These are phyloP conservation scores for Cephonodes hylas DNA, from an alignment of 2,888 invertebrate species.

Conservation along the genomic window DNA sequence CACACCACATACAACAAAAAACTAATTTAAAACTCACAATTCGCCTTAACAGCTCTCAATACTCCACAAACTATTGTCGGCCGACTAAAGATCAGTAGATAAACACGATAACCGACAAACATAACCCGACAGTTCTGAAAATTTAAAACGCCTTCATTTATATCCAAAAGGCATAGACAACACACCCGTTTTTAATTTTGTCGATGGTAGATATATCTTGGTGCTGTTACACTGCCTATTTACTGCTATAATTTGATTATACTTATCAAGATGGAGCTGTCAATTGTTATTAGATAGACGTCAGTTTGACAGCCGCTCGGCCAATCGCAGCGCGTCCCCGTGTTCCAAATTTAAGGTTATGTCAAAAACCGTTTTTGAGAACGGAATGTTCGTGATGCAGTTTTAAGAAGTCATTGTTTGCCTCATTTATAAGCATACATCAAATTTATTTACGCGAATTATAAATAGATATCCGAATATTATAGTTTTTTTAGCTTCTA, in stretches of 20 bases:
- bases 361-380: not conserved
- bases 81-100: constrained; percentile 32
- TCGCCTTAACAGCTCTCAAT: constrained; percentile 46
- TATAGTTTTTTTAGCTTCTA: no score
- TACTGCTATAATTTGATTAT: constrained; percentile 63
- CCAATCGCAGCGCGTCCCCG: constrained; percentile 37
- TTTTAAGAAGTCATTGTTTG: not conserved
- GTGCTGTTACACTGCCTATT: constrained; percentile 19
- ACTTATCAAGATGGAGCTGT: constrained; percentile 74
- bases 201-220: constrained; percentile 15
- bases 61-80: constrained; percentile 22
- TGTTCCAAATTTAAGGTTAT: constrained; percentile 5
- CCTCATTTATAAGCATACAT: no score
- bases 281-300: constrained; percentile 63
- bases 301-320: constrained; percentile 55
- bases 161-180: not conserved
- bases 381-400: not conserved
- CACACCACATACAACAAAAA: constrained; percentile 26
- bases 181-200: not conserved
- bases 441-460: no score
- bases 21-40: constrained; percentile 52
- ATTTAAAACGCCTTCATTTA: not conserved
- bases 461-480: no score
- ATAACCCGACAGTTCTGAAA: constrained; percentile 16
- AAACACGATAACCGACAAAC: constrained; percentile 30